Conservation (phyloP, 2,113 vertebrate species). For the Leptodactylus fuscus region DNA sequence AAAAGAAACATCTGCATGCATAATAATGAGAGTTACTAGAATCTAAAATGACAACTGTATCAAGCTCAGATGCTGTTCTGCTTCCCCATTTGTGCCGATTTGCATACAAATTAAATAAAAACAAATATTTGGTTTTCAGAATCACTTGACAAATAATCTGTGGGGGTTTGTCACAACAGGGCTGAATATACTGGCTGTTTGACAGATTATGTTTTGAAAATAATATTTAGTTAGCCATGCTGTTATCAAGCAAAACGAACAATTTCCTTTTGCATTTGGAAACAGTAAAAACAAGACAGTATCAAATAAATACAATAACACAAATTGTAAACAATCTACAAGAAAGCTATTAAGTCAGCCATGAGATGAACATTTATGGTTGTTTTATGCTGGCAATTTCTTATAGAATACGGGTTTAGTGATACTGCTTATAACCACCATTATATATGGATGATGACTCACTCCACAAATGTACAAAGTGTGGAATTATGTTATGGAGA, state of each 20-base stretch:
- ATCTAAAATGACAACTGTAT: conserved; percentile 87
- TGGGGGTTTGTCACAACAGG: conserved; percentile 86
- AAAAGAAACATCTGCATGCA: conserved; percentile 82
- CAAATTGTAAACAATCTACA: background rate
- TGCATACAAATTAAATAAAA: conserved; percentile 80
- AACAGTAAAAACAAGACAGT: conserved; percentile 39
- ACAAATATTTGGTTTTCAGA: conserved; percentile 84
- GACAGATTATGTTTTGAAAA: conserved; percentile 73
- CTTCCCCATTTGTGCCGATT: conserved; percentile 74
- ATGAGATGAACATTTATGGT: background rate
- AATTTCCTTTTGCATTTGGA: conserved; percentile 67
- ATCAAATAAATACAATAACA: conserved; percentile 37
- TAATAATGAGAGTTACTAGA: conserved; percentile 86
- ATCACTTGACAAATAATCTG: conserved; percentile 92
- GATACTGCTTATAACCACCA: background rate
- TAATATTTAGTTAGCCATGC: conserved; percentile 75
- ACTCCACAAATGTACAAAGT: background rate
- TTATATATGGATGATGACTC: background rate
- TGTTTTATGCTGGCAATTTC: background rate
- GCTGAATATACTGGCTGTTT: conserved; percentile 80
- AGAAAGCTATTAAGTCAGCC: conserved; percentile 17
- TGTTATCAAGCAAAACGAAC: conserved; percentile 72
- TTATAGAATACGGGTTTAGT: background rate
- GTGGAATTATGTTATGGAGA: background rate
- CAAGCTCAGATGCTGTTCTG: conserved; percentile 81